Conservation (phyloP, 1,140 invertebrate species). For the Plutomurus gul region DNA sequence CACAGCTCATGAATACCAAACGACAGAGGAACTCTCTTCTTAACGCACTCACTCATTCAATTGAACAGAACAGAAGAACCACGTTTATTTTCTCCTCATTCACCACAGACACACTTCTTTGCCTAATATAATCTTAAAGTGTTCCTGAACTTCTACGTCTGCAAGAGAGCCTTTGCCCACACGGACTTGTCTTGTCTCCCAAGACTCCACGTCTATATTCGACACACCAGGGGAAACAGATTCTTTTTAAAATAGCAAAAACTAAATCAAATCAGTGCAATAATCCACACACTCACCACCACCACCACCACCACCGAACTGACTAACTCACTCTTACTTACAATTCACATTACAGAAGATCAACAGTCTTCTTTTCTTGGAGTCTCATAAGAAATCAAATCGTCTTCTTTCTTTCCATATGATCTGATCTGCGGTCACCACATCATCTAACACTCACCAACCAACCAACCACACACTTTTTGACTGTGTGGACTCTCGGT, state of each 20-base stretch:
- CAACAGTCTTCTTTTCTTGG: too few species aligned
- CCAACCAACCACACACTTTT: too few species aligned
- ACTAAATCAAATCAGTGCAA: neutral
- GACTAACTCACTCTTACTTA: neutral
- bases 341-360: neutral
- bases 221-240: too few species aligned
- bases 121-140: slow-evolving; percentile 22
- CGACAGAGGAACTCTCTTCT: slow-evolving; percentile 12
- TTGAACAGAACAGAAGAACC: slow-evolving; percentile 9
- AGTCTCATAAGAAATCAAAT: too few species aligned
- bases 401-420: too few species aligned
- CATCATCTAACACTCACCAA: too few species aligned
- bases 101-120: neutral
- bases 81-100: neutral
- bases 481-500: too few species aligned
- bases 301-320: too few species aligned
- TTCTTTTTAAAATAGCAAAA: too few species aligned
- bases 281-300: neutral
- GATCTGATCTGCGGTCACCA: too few species aligned
- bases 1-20: slow-evolving; percentile 52
- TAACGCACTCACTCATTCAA: slow-evolving; percentile 23
- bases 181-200: neutral
- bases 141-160: too few species aligned
- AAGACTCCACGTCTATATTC: neutral
- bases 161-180: slow-evolving; percentile 3